Base-by-base conservation (phyloP, 2,113 vertebrate species). In the Ctenodactylus gundi region DNA sequence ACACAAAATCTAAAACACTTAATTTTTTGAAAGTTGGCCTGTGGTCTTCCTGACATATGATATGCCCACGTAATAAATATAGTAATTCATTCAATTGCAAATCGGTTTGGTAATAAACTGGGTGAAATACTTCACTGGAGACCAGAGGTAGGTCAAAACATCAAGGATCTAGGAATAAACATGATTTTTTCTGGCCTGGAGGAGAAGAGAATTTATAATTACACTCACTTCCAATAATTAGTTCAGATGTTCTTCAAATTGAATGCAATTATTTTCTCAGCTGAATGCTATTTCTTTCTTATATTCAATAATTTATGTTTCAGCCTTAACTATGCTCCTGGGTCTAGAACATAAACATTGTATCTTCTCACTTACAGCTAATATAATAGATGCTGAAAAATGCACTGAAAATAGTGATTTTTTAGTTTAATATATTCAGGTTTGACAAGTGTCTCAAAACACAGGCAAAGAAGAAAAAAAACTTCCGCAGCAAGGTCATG, bases 401-500 rank as follows among this genome's bases (percentile, higher is more conserved):
- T 58, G 0, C 0, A 53, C 72, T 72, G 34, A 55, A 12, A 60
- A 68, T 53, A 41, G 6, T 41, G 80, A 84, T 8, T 36, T 68
- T 34, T 46, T 44, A 55, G n/a, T 80, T 51, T 51, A 36, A 49
- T 14, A 36, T 58, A 12, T 84, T 17, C 3, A 68, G 6, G 14
- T 87, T 36, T 81, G 57, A 68, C 20, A 62, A 64, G 64, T 29
- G 8, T 51, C 72, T 6, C 8, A 53, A 57, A 88, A 12, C 25
- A 64, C 1, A 29, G 49, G 9, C 3, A 9, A 1, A 83, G 3
- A 53, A 4, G 29, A 17, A 39, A 34, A 29, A 68, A 78, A 46
- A 0, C 0, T 64, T 67, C 8, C 41, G 14, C 0, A 13, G 10
- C 41, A 49, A 21, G 20, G 3, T 12, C 0, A 55, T 90, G 3